Evolutionary conservation across 2,888 invertebrate species (phyloP).

Genomic region (Odontocerum albicorne): DNA sequence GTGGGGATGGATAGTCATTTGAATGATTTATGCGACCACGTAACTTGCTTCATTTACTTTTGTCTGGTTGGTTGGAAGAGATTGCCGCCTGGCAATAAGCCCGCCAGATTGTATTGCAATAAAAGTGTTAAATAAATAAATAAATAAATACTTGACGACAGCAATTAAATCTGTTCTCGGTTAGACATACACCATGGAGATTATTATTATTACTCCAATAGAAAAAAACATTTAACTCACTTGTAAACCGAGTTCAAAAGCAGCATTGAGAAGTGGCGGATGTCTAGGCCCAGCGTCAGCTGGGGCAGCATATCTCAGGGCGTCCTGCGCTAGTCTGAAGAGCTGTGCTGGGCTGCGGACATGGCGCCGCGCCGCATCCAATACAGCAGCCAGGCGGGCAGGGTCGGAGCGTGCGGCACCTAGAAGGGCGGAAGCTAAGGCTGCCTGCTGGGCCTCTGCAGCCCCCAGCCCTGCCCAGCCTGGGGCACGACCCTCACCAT

Average conservation of each 20-base stretch:
- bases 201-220: no score
- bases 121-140: no score
- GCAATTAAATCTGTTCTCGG: no score
- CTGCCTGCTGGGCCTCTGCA: slow-evolving; percentile 80
- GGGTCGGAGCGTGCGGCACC: slow-evolving; percentile 68
- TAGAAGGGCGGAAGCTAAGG: slow-evolving; percentile 74
- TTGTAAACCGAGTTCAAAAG: slow-evolving; percentile 81
- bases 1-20: no score
- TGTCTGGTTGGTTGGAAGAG: no score
- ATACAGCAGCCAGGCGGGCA: slow-evolving; percentile 68
- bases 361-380: slow-evolving; percentile 78
- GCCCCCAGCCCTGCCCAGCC: slow-evolving; percentile 81
- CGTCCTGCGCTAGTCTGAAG: slow-evolving; percentile 83
- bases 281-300: slow-evolving; percentile 71
- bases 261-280: slow-evolving; percentile 74
- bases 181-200: no score
- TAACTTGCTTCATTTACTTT: no score
- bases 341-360: slow-evolving; percentile 83
- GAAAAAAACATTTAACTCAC: slow-evolving; percentile 42
- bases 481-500: slow-evolving; percentile 58
- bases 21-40: no score
- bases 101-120: no score
- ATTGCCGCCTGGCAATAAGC: no score
- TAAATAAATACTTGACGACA: no score
- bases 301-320: slow-evolving; percentile 79